Conservation (phyloP, 2,113 vertebrate species). For the Notothenia coriiceps region DNA sequence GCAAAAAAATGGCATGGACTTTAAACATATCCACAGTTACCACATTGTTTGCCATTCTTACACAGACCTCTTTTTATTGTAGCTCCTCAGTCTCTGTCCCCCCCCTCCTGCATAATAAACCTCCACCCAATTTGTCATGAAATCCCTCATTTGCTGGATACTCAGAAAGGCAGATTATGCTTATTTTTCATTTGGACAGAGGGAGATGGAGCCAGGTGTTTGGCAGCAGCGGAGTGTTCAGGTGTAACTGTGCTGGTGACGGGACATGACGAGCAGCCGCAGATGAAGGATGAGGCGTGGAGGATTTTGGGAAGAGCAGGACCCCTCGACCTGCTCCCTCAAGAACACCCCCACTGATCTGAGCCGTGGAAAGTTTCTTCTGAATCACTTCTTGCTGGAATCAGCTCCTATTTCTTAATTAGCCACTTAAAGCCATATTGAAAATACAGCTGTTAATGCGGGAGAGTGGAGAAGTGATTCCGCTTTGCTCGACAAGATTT, state of each 20-base stretch:
- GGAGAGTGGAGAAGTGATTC: conserved; percentile 51
- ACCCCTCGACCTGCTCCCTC: conserved; percentile 91
- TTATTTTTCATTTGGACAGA: conserved; percentile 99
- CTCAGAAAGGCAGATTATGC: conserved; percentile 99
- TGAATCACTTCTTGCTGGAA: conserved; percentile 78
- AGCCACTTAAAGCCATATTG: conserved; percentile 78
- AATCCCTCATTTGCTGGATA: conserved; percentile 99
- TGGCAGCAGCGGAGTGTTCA: conserved; percentile 99
- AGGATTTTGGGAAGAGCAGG: conserved; percentile 91
- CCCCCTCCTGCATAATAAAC: conserved; percentile 92
- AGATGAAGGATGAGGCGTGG: conserved; percentile 99
- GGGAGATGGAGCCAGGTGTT: conserved; percentile 99
- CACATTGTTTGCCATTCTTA: conserved; percentile 61
- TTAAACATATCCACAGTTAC: conserved; percentile 57
- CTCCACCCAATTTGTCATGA: conserved; percentile 97
- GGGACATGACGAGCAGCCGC: conserved; percentile 96
- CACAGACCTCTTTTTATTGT: conserved; percentile 53
- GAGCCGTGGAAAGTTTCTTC: conserved; percentile 72
- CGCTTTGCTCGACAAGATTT: conserved; percentile 77
- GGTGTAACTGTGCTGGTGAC: conserved; percentile 99
- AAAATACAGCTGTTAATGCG: conserved; percentile 80
- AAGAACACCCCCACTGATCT: conserved; percentile 83
- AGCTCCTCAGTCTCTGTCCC: conserved; percentile 84
- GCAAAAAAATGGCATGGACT: background rate
- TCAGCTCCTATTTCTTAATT: conserved; percentile 84